phyloP scores from a whole-genome alignment of 2,888 invertebrate species.

The Trachelus troglodyta region DNA sequence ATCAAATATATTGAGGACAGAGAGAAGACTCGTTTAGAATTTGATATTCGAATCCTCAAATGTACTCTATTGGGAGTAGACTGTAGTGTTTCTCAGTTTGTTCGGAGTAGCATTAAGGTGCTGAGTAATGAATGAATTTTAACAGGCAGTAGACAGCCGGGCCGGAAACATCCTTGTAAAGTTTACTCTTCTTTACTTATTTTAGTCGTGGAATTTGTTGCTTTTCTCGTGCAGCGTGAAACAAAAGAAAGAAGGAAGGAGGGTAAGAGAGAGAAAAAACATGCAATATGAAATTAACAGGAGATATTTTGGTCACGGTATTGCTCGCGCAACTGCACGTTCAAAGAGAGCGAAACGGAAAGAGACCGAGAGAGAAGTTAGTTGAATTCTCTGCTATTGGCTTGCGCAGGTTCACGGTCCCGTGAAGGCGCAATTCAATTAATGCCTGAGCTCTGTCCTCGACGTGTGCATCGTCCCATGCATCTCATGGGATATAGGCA shows the following conservation, averaged over 20 bases:
- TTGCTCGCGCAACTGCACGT: conserved; percentile 17
- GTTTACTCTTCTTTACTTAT: background rate
- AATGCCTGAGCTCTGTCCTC: background rate
- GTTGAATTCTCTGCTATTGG: conserved; percentile 15
- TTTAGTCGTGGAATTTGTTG: background rate
- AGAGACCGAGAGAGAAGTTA: conserved; percentile 19
- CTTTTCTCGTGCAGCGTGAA: background rate
- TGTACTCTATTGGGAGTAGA: background rate
- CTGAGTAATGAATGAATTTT: background rate
- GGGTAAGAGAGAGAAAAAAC: background rate
- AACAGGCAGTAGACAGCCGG: background rate
- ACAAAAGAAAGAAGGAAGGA: background rate
- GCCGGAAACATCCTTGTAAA: background rate
- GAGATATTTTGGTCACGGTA: background rate
- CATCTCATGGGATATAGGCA: background rate
- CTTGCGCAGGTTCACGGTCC: conserved; percentile 20
- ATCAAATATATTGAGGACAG: background rate
- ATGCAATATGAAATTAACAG: background rate
- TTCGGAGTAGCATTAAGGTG: background rate
- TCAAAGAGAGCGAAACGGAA: conserved; percentile 26
- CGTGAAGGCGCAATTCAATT: conserved; percentile 10
- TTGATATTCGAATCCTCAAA: background rate
- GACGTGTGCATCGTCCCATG: background rate
- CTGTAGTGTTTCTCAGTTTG: background rate
- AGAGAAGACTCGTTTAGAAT: background rate